Evolutionary conservation across 2,797 vertebrate genomes (phyloP), one percentile per base, ranked within the genome.

Genomic region (Liparis tanakae): DNA sequence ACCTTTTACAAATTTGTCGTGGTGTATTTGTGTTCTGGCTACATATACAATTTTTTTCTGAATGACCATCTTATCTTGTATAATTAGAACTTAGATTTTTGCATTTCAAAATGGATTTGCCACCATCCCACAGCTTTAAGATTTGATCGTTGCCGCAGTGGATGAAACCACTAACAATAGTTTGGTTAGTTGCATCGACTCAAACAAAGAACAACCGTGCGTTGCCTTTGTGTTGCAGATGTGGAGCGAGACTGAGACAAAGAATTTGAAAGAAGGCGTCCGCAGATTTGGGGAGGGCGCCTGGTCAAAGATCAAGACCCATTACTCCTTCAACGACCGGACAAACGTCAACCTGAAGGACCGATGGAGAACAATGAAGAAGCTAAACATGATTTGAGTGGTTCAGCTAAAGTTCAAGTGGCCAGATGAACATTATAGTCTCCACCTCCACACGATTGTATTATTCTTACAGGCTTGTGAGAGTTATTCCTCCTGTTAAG

Each of bases 321-420:
- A 84, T 5, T 95, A 85, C 67, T 22, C 39, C 0, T 94, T 95
- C 10, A 30, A 51, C 0, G 80, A 80, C 0, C 85, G 95, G 36
- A 90, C 93, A 1, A 87, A 93, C 0, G 90, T 94, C 4, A 93
- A 94, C 43, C 84, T 95, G 0, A 95, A 95, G 55, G 95, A 95
- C 80, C 70, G 94, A 12, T 95, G 94, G 94, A 90, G 95, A 41
- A 95, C 94, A 1, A 63, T 95, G 86, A 92, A 93, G 25, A 94
- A 81, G 0, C 9, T 2, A 0, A 84, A 91, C 0, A 3, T 88
- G 46, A 63, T 79, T 5, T 93, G 65, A 87, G 8, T 13, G 4
- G 39, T 14, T 44, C 6, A 14, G 10, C 12, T 18, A 7, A 55
- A 55, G 13, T 54, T 54, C 6, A 54, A 33, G 25, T 33, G 3